Evolutionary conservation across 2,888 invertebrate genomes (phyloP).

Genomic region (Andrena dorsata): DNA sequence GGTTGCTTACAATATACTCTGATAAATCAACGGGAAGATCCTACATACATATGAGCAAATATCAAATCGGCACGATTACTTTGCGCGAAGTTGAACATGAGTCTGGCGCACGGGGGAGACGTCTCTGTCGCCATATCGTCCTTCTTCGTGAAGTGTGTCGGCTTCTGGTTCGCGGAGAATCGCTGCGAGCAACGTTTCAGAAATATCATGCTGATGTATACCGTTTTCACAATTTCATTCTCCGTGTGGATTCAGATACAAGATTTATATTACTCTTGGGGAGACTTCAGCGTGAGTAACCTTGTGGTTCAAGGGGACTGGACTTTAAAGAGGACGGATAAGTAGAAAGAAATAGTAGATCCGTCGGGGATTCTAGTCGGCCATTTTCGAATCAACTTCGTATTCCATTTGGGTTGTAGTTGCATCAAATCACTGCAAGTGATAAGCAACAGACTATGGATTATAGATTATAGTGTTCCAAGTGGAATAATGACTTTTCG

Average conservation of each 20-base stretch:
- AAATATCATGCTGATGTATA: constrained; percentile 55
- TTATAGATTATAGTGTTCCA: too few relatives aligned
- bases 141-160: constrained; percentile 68
- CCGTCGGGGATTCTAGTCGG: too few relatives aligned
- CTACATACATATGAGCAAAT: too few relatives aligned
- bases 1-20: too few relatives aligned
- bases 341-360: too few relatives aligned
- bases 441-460: too few relatives aligned
- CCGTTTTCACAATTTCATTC: constrained; percentile 48
- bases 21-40: too few relatives aligned
- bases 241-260: constrained; percentile 49
- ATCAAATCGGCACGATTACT: too few relatives aligned
- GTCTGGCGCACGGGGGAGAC: background rate
- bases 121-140: constrained; percentile 49
- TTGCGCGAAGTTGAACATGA: constrained; percentile 4
- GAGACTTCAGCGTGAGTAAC: constrained; percentile 67
- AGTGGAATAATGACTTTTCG: too few relatives aligned
- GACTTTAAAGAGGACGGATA: background rate
- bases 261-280: constrained; percentile 64
- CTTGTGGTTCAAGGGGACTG: background rate
- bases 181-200: constrained; percentile 47
- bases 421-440: too few relatives aligned
- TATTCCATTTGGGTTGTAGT: too few relatives aligned
- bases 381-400: too few relatives aligned
- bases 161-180: constrained; percentile 65